A percentile compares a stretch with the other conserved stretches of the same genome.
Evolutionary conservation across 2,888 invertebrate genomes (phyloP).

Genomic region (Branchellion lobata): DNA sequence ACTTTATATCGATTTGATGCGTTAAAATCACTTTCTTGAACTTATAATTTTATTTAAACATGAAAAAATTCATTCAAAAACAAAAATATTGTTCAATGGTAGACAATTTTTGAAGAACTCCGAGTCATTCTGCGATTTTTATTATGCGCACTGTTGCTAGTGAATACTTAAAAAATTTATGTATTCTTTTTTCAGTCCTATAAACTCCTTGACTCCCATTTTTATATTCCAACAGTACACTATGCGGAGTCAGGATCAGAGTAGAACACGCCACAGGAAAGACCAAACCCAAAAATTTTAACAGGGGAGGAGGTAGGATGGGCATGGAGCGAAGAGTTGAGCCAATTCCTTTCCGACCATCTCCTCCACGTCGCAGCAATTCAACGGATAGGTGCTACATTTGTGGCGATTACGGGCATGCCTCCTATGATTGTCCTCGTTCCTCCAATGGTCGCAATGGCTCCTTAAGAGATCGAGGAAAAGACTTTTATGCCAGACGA

Average conservation of each 20-base stretch:
- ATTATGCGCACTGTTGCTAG: neutral
- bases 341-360: neutral
- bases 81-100: no score
- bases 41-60: no score
- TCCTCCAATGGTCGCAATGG: conserved; percentile 36
- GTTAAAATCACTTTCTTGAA: no score
- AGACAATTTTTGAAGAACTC: no score
- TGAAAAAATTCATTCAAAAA: no score
- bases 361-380: conserved; percentile 66
- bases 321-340: conserved; percentile 25
- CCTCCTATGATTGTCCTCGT: conserved; percentile 78
- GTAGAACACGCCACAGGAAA: conserved; percentile 90
- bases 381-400: conserved; percentile 91
- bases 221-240: conserved; percentile 39
- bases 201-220: neutral
- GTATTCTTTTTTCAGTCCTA: no score
- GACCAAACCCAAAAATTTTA: conserved; percentile 52
- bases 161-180: neutral
- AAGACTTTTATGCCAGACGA: conserved; percentile 3
- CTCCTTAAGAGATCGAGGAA: neutral
- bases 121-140: no score
- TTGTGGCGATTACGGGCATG: conserved; percentile 89
- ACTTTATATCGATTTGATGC: no score
- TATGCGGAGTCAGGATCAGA: conserved; percentile 78
- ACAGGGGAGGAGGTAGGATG: conserved; percentile 47